phyloP scores from a whole-genome alignment of 92 coral and sea anemone genomes.

The Virgularia gustaviana region DNA sequence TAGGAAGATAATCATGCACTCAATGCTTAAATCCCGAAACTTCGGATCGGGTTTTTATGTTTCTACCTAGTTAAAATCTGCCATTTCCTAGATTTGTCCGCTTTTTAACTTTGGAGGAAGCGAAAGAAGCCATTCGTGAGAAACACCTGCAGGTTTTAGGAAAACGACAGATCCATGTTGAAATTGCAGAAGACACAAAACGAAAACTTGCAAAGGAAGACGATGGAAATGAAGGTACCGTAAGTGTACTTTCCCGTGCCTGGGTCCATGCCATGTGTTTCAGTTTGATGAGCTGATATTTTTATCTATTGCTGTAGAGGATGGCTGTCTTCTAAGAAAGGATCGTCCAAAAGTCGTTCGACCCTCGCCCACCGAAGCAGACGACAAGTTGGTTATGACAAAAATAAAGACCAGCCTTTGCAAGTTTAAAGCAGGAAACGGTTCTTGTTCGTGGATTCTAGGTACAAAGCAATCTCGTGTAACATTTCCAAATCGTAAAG shows the following conservation, averaged over 20 bases:
- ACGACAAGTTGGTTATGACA: conserved; percentile 16
- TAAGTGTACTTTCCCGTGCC: background rate
- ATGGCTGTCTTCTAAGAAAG: conserved; percentile 12
- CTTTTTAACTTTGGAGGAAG: conserved; percentile 65
- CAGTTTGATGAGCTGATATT: no score
- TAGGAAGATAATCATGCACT: no score
- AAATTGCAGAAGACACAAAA: conserved; percentile 67
- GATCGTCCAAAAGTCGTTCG: conserved; percentile 23
- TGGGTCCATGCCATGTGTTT: background rate
- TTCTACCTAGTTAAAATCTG: no score
- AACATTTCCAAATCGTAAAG: no score
- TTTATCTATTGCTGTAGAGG: background rate
- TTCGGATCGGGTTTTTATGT: no score
- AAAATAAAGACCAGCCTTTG: background rate
- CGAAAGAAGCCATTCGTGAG: conserved; percentile 62
- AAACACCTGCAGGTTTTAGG: conserved; percentile 67
- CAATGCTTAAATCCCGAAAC: no score
- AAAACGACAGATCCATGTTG: conserved; percentile 64
- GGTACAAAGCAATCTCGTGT: no score
- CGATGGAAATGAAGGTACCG: conserved; percentile 33
- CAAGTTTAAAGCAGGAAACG: background rate
- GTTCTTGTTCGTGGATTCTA: no score
- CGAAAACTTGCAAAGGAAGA: conserved; percentile 17
- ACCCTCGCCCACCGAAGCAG: background rate
- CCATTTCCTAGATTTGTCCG: conserved; percentile 73